Percentiles rank a stretch among this genome's conserved stretches.
phyloP scores from a whole-genome alignment of 2,888 invertebrate genomes.

The Halictus ligatus region DNA sequence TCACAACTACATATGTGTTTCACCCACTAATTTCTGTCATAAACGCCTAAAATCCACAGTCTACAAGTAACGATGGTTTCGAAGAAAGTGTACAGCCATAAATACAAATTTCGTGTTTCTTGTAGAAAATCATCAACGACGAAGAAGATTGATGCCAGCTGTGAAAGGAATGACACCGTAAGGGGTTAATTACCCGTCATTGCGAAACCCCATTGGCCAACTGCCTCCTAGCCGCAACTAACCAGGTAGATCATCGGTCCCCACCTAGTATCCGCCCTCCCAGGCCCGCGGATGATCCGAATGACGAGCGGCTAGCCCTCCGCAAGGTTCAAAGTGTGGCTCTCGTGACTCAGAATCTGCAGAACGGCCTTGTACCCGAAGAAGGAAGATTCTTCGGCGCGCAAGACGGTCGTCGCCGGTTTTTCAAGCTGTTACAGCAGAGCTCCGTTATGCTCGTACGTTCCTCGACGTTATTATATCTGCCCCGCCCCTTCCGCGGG shows the following conservation, averaged over 20 bases:
- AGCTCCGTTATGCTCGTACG: slow-evolving; percentile 14
- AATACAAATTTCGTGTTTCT: not conserved
- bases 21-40: too few relatives aligned
- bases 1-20: too few relatives aligned
- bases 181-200: not conserved
- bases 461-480: not conserved
- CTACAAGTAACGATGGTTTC: too few relatives aligned
- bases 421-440: slow-evolving; percentile 7
- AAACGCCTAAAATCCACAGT: too few relatives aligned
- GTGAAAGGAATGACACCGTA: not conserved
- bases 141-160: not conserved
- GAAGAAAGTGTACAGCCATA: too few relatives aligned
- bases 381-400: not conserved
- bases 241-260: not conserved
- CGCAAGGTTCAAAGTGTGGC: not conserved
- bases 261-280: not conserved
- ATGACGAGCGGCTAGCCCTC: not conserved
- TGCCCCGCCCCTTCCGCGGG: slow-evolving; percentile 17
- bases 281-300: not conserved
- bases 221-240: not conserved
- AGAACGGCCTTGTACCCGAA: slow-evolving; percentile 4
- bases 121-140: not conserved
- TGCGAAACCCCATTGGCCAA: not conserved
- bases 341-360: not conserved
- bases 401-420: slow-evolving; percentile 4